phyloP scores from a whole-genome alignment of 2,888 invertebrate species.

The Watsonalla binaria region DNA sequence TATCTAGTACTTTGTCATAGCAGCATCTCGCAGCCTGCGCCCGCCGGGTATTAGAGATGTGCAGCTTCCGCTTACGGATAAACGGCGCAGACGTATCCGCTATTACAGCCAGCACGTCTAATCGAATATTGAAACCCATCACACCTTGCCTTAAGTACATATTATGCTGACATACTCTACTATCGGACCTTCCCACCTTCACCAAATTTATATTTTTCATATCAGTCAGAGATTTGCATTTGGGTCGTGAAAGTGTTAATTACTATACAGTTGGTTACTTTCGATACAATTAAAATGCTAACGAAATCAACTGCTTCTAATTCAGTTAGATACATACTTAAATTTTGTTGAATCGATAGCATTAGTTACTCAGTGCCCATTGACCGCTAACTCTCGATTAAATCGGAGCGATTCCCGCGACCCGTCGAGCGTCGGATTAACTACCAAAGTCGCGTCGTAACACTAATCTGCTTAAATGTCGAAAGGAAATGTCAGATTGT shows the following conservation, averaged over 20 bases:
- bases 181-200: too few relatives aligned
- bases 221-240: background rate
- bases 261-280: background rate
- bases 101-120: constrained; percentile 32
- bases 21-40: constrained; percentile 12
- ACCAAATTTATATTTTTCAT: too few relatives aligned
- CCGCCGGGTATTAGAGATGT: constrained; percentile 47
- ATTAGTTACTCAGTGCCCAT: constrained; percentile 34
- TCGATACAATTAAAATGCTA: background rate
- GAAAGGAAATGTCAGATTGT: constrained; percentile 79
- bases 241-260: background rate
- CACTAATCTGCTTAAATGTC: constrained; percentile 78
- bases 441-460: constrained; percentile 68
- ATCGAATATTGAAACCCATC: constrained; percentile 44
- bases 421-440: constrained; percentile 74
- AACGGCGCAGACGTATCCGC: constrained; percentile 52
- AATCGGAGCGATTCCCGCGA: constrained; percentile 69
- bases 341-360: constrained; percentile 14
- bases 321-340: background rate
- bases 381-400: constrained; percentile 67
- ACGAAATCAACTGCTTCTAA: background rate
- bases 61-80: constrained; percentile 59
- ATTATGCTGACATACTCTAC: too few relatives aligned
- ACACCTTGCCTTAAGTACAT: too few relatives aligned
- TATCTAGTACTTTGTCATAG: too few relatives aligned